A percentile compares a stretch with the other conserved stretches of the same genome.
phyloP scores from a whole-genome alignment of 1,140 invertebrate species.

The Drepana arcuata region DNA sequence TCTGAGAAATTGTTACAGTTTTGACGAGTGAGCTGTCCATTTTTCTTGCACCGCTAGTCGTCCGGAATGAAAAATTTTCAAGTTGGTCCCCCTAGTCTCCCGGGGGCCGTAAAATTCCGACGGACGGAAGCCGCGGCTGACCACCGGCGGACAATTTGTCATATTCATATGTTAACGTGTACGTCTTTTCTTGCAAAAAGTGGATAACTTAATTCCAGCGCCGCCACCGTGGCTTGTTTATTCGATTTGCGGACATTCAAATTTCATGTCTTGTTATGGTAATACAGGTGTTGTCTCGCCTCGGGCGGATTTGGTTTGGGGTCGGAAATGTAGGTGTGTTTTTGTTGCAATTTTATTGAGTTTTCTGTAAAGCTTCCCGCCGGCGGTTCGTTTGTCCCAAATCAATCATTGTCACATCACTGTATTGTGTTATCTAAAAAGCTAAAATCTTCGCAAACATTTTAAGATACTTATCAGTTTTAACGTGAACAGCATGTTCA shows the following conservation, averaged over 20 bases:
- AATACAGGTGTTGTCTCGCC: conserved; percentile 62
- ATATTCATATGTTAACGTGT: conserved; percentile 71
- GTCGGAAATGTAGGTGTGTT: conserved; percentile 6
- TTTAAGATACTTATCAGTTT: too few relatives aligned
- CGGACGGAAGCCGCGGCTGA: conserved; percentile 38
- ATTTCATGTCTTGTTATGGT: conserved; percentile 69
- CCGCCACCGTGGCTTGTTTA: conserved; percentile 41
- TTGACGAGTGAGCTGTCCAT: conserved; percentile 66
- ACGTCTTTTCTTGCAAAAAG: conserved; percentile 69
- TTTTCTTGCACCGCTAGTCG: conserved; percentile 56
- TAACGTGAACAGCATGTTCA: too few relatives aligned
- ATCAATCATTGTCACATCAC: too few relatives aligned
- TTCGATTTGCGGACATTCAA: conserved; percentile 68
- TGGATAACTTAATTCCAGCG: conserved; percentile 64
- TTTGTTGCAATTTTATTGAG: conserved; percentile 3
- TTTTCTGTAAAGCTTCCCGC: neutral
- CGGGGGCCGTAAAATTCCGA: conserved; percentile 60
- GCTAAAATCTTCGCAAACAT: too few relatives aligned
- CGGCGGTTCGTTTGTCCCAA: neutral
- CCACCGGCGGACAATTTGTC: conserved; percentile 64
- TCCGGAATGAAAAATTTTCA: conserved; percentile 67
- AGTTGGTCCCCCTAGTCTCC: conserved; percentile 52
- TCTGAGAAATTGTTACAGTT: conserved; percentile 70
- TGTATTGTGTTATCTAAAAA: too few relatives aligned
- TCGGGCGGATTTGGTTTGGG: conserved; percentile 26